Conservation (phyloP, 2,113 vertebrate genomes). For the Bucco capensis region DNA sequence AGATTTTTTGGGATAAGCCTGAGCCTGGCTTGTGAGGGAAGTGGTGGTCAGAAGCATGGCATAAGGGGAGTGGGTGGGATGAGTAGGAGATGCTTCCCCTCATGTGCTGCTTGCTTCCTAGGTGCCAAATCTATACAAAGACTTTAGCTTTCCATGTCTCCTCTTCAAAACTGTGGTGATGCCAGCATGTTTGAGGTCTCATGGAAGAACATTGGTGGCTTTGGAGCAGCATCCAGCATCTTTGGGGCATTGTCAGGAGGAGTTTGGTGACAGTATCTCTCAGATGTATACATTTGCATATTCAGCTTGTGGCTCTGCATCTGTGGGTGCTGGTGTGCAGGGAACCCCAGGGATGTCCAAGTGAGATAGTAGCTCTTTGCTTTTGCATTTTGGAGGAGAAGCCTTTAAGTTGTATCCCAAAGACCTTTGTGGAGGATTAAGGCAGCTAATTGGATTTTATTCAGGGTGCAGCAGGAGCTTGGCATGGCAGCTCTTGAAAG, state of each 20-base stretch:
- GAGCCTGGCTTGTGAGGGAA: rapidly evolving
- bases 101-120: neutral
- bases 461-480: rapidly evolving
- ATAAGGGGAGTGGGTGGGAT: rapidly evolving
- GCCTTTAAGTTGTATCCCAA: rapidly evolving
- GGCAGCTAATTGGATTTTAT: neutral
- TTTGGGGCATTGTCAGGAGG: neutral
- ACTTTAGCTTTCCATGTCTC: neutral
- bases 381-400: neutral
- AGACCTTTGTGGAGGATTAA: neutral
- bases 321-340: neutral
- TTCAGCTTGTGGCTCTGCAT: neutral
- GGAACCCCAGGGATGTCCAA: neutral
- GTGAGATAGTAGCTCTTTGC: neutral
- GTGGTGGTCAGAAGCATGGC: rapidly evolving
- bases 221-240: neutral
- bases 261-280: neutral
- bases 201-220: neutral
- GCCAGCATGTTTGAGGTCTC: rapidly evolving
- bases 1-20: neutral
- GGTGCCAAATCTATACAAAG: neutral
- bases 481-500: neutral
- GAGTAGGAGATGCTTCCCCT: neutral
- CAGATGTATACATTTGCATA: rapidly evolving
- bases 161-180: neutral